phyloP scores from a whole-genome alignment of 2,113 vertebrate genomes.

The Zosterops borbonicus region DNA sequence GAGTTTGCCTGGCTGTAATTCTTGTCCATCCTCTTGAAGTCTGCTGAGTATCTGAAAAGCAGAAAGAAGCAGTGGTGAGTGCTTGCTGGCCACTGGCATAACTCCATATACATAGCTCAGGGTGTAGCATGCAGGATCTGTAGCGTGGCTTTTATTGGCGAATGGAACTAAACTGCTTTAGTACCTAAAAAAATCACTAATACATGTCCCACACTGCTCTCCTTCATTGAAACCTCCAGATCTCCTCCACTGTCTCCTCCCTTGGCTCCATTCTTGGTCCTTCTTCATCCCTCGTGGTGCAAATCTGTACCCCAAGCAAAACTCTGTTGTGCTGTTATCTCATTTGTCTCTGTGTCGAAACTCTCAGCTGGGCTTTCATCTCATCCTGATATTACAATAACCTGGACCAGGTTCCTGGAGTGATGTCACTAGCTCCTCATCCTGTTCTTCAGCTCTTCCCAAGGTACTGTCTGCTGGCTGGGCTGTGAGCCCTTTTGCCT shows the following conservation, averaged over 20 bases:
- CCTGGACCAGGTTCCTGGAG: background rate
- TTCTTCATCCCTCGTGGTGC: background rate
- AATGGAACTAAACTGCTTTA: background rate
- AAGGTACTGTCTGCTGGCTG: background rate
- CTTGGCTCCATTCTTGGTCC: accelerated
- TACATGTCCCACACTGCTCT: background rate
- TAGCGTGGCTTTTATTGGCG: background rate
- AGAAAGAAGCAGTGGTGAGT: background rate
- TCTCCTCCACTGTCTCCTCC: background rate
- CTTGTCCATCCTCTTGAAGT: background rate
- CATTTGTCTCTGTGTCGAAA: background rate
- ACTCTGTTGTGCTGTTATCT: background rate
- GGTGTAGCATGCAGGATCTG: background rate
- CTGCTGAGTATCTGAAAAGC: background rate
- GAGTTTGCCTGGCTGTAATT: background rate
- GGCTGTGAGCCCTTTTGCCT: background rate
- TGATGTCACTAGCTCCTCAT: background rate
- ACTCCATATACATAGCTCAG: background rate
- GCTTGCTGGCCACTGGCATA: background rate
- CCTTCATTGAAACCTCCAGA: background rate
- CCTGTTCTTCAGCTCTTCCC: background rate
- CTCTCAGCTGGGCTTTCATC: background rate
- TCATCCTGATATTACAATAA: background rate
- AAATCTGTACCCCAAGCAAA: background rate
- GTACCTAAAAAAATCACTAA: background rate